Base-by-base conservation (phyloP, 2,113 vertebrate species). In the Chaetops frenatus region DNA sequence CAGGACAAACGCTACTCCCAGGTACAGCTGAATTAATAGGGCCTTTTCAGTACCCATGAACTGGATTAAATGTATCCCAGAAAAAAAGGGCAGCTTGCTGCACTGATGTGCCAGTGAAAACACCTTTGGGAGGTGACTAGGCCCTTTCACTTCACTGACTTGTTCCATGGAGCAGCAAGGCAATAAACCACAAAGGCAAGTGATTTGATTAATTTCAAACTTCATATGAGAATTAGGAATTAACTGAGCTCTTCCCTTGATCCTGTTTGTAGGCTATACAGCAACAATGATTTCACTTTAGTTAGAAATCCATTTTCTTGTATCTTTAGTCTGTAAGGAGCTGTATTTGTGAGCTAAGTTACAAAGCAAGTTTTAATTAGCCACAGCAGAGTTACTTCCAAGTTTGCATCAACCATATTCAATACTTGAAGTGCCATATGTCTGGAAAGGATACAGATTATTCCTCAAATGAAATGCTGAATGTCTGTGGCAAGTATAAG, bases 321-420 rank as follows among this genome's bases (percentile, higher is more conserved):
- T 71, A 62, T 60, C 65, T 57, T 70, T 38, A 62, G 79, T 77
- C 86, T 88, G 17, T 25, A 78, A 77, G 86, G 67, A 92, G 31
- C 62, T 82, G 33, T 29, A 80, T 48, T 77, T 88, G n/a, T 14
- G 22, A 85, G 70, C 38, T 57, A 80, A 90, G 38, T 72, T 82
- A 92, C 50, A 85, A 82, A 60, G 51, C 35, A 61, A 88, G 31
- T 88, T 81, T 94, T 90, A 85, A 94, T 90, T 83, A 91, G 74
- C 42, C 51, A 62, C 35, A 60, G 66, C 38, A 94, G 78, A 90
- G 86, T 67, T 77, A 58, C 58, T 93, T 77, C 50, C 60, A 47
- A 73, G 47, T 78, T 36, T 66, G n/a, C 58, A 86, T 90, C 86
- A 79, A 36, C 56, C 54, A 38, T 27, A 81, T 81, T 84, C 72